Conservation (phyloP, 2,113 vertebrate species). For the Merops nubicus region DNA sequence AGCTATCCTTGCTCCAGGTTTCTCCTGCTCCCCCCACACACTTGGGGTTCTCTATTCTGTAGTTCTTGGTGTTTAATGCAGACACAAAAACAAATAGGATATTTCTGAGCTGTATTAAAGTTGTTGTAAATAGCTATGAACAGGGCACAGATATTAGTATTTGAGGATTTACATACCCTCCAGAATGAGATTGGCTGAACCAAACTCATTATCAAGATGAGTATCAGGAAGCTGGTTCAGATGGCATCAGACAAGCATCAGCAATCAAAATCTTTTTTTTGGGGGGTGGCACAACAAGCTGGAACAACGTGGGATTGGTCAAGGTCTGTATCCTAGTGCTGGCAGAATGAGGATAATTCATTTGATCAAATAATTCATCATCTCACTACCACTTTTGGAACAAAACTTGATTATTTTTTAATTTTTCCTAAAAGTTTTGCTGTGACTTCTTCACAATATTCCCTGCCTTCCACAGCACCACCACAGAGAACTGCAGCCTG, state of each 20-base stretch:
- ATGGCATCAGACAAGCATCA: background rate
- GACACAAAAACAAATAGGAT: fast-evolving
- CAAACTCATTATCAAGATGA: background rate
- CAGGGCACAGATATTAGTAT: background rate
- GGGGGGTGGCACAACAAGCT: background rate
- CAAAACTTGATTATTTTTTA: background rate
- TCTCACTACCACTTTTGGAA: background rate
- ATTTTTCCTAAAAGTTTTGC: background rate
- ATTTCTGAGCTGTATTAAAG: background rate
- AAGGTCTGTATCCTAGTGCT: background rate
- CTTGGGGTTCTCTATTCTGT: fast-evolving
- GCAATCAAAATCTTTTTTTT: background rate
- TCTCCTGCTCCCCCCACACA: fast-evolving
- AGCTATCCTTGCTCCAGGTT: fast-evolving
- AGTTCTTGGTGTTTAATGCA: background rate
- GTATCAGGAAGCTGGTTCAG: background rate
- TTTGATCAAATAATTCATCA: background rate
- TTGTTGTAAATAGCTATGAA: background rate
- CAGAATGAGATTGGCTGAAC: background rate
- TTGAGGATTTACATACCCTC: background rate
- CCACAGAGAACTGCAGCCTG: fast-evolving
- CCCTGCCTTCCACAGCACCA: background rate
- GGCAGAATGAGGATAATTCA: background rate
- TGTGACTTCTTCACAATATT: fast-evolving
- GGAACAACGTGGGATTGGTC: background rate